Evolutionary conservation across 2,113 vertebrate genomes (phyloP), one percentile per base, ranked within the genome.

Genomic region (Coreoperca whiteheadi): DNA sequence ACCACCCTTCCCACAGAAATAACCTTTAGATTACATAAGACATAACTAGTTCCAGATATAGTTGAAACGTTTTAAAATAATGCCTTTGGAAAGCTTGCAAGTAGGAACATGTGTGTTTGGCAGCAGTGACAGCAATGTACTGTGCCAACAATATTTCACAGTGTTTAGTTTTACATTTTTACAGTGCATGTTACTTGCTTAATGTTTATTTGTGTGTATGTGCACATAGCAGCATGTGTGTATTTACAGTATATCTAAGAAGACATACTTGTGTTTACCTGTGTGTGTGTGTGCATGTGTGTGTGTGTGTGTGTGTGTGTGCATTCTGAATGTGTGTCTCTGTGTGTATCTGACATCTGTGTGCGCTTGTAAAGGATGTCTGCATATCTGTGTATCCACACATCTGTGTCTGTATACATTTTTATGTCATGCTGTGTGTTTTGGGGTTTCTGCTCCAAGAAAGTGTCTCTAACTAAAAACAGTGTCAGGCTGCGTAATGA

Each of bases 401-500:
- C 48, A 74, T 16, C 64, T 79, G 18, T 63, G 20, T 84, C 43
- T 76, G 53, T 43, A 57, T 86, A 51, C 39, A 77, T 69, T 57
- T 79, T 20, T 39, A 54, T 80, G 74, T 70, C 65, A 30, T 8
- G 6, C 71, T 66, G 51, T 79, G 51, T 79, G 70, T 56, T 85
- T 81, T 43, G 28, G 50, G 65, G n/a, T 77, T 77, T 64, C 57
- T 74, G 25, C 61, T 84, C 56, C 70, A 77, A 83, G 70, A 87
- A 83, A 84, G 56, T 59, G 74, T 79, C 34, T 68, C 9, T 9
- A 30, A 70, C 74, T 84, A 43, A 88, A 82, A 90, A 79, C 37
- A 76, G 72, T 51, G 73, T 91, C 80, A 81, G 79, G 25, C 84
- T 86, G 50, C 71, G 72, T 90, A 93, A 93, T 80, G 88, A 94